Evolutionary conservation across 2,113 vertebrate genomes (phyloP).

Genomic region (Poeciliopsis turrubarensis): DNA sequence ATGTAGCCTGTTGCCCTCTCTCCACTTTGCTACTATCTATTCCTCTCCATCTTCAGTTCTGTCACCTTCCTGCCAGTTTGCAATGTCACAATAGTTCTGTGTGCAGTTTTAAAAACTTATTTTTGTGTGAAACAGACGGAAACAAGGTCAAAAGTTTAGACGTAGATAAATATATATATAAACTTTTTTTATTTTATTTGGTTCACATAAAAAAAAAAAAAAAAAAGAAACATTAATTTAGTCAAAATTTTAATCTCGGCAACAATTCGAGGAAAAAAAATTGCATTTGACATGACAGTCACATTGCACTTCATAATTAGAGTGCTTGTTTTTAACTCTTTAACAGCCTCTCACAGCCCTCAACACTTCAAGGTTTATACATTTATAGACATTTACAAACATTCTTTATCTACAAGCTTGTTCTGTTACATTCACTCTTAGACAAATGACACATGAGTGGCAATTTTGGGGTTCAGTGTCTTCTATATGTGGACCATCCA

Average conservation of each 20-base stretch:
- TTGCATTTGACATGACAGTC: neutral
- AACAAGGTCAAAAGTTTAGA: neutral
- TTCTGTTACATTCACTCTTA: too few relatives aligned
- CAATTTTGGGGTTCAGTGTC: too few relatives aligned
- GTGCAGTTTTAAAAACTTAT: slow-evolving; percentile 21
- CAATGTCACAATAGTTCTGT: slow-evolving; percentile 29
- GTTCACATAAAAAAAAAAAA: neutral
- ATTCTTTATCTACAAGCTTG: too few relatives aligned
- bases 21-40: slow-evolving; percentile 15
- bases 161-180: neutral
- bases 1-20: slow-evolving; percentile 17
- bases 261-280: neutral
- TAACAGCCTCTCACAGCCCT: neutral
- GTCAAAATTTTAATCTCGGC: neutral
- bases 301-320: neutral
- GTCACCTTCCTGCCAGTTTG: slow-evolving; percentile 13
- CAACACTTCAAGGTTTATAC: too few relatives aligned
- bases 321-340: neutral
- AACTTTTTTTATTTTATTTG: neutral
- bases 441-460: too few relatives aligned
- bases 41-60: slow-evolving; percentile 24
- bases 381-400: neutral
- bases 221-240: neutral
- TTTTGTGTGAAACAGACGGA: neutral
- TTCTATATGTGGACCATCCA: too few relatives aligned